Evolutionary conservation across 2,113 vertebrate species (phyloP), one percentile per base, ranked within the genome.

Genomic region (Scophthalmus maximus): DNA sequence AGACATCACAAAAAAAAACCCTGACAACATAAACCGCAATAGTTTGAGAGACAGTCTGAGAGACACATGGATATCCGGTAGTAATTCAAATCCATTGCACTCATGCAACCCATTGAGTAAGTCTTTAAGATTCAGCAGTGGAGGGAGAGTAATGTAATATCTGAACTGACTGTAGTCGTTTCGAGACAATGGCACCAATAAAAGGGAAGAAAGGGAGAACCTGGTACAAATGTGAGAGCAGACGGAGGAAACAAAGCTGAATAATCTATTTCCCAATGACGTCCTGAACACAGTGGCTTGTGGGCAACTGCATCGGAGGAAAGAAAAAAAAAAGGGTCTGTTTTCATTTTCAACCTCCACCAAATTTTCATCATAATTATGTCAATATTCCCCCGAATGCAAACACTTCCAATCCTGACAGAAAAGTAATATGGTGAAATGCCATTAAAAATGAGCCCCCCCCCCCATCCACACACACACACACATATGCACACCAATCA

Each of bases 351-450:
- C 84, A 90, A 88, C 86, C 88, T 91, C 82, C 87, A 87, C 87
- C 82, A 84, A 92, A 90, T 92, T 90, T 84, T 85, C 87, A 91
- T 89, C 85, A 92, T 91, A 87, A 89, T 91, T 81, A 85, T 88
- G 88, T 92, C 88, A 90, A 89, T 89, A 94, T 87, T 73, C 81
- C 82, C 86, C 79, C 81, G 64, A 80, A 91, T 78, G 87, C 89
- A 91, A 92, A 92, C 89, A 82, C 74, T 91, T 87, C 78, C 85
- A 84, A 85, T 83, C 85, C 83, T 85, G 82, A 89, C 83, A 83
- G 84, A 87, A n/a, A 85, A 91, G 81, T 89, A 92, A 90, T 89
- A 90, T 84, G 83, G 82, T 90, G 79, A 82, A 90, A 91, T 82
- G 78, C 78, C 83, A 88, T 89, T 87, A 88, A 89, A 91, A 92